These are phyloP conservation scores for Drosophila pallidifrons DNA, from an alignment of 1,140 invertebrate genomes.

Conservation along the genomic window DNA sequence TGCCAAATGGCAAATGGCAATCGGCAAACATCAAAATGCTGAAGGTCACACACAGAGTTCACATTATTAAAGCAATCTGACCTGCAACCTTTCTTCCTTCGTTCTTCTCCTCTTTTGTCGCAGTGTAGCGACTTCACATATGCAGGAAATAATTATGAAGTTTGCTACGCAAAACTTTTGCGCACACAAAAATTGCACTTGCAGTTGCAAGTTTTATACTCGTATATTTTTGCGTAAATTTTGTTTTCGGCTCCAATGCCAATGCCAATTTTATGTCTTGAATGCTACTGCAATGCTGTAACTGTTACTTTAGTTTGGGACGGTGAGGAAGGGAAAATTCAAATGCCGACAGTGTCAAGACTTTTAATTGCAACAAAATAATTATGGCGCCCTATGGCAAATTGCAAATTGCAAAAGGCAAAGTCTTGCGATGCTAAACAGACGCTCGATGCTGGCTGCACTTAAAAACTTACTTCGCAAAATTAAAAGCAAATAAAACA, in stretches of 20 bases:
- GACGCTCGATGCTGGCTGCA: slow-evolving; percentile 68
- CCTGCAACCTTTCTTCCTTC: not conserved
- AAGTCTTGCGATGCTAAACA: slow-evolving; percentile 52
- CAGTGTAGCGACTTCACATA: slow-evolving; percentile 17
- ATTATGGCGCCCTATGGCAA: slow-evolving; percentile 75
- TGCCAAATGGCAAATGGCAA: slow-evolving; percentile 21
- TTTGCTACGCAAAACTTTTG: slow-evolving; percentile 46
- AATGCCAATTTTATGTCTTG: slow-evolving; percentile 50
- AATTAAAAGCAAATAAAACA: slow-evolving; percentile 81
- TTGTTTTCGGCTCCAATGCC: slow-evolving; percentile 28
- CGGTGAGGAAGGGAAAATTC: slow-evolving; percentile 43
- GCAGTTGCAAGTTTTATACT: slow-evolving; percentile 3
- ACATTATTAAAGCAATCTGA: slow-evolving; percentile 9
- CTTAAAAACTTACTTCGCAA: slow-evolving; percentile 60
- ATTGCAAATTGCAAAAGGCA: slow-evolving; percentile 73
- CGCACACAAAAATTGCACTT: slow-evolving; percentile 35
- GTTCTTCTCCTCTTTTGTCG: not conserved
- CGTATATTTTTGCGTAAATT: slow-evolving; percentile 6
- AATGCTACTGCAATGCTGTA: slow-evolving; percentile 20
- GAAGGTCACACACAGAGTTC: slow-evolving; percentile 32
- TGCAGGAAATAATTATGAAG: slow-evolving; percentile 63
- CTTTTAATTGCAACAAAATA: slow-evolving; percentile 83
- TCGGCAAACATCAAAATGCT: slow-evolving; percentile 7
- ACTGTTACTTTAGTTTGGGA: not conserved
- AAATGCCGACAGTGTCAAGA: slow-evolving; percentile 69